Evolutionary conservation across 2,797 vertebrate genomes (phyloP).

Genomic region (Pseudomugil gertrudae): DNA sequence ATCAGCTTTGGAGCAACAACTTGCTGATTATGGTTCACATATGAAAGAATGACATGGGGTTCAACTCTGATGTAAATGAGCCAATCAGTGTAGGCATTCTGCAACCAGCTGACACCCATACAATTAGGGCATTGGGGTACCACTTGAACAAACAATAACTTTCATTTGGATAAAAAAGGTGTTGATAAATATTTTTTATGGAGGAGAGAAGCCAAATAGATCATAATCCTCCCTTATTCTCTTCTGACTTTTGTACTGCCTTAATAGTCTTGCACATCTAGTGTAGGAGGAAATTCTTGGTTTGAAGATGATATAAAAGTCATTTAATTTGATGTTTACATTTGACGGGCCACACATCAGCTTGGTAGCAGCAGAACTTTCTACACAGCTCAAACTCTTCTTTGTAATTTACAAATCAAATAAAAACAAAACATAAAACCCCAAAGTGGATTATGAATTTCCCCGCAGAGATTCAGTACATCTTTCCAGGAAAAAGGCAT

Average conservation of each 20-base stretch:
- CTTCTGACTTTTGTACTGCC: constrained; percentile 2
- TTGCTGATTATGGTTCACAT: neutral
- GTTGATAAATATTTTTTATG: neutral
- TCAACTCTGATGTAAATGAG: neutral
- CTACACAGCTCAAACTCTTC: neutral
- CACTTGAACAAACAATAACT: neutral
- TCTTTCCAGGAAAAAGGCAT: neutral
- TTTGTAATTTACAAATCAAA: constrained; percentile 24
- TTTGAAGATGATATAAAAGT: constrained; percentile 2
- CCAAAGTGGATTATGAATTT: neutral
- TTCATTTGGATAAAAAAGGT: neutral
- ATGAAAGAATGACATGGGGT: neutral
- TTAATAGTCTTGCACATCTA: too few species aligned
- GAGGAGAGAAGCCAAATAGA: neutral
- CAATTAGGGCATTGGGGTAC: neutral
- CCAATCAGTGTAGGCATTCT: neutral
- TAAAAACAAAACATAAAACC: neutral
- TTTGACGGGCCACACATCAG: constrained; percentile 18
- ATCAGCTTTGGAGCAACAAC: neutral
- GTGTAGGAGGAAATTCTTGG: constrained; percentile 1
- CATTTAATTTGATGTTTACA: constrained; percentile 3
- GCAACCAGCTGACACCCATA: neutral
- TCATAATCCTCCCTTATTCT: neutral
- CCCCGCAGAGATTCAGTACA: neutral
- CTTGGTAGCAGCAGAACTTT: neutral